These are phyloP conservation scores for Oopsacas minuta DNA, from an alignment of 37 sponge, comb jelly and placozoan species.

Conservation along the genomic window DNA sequence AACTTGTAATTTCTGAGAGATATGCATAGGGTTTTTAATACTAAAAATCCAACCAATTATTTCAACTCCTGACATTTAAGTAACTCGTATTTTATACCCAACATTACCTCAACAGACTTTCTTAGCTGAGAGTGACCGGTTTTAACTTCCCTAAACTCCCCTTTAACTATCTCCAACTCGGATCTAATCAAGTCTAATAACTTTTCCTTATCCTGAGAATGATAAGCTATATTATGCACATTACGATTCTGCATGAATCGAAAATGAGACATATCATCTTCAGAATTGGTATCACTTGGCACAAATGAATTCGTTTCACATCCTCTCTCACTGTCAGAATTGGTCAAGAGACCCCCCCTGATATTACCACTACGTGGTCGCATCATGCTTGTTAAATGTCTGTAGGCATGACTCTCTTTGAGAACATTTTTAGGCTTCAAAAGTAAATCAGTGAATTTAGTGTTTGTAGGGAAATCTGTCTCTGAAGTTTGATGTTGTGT, in stretches of 20 bases:
- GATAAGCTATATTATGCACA: background rate
- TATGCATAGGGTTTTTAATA: background rate
- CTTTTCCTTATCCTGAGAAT: background rate
- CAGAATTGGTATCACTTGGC: background rate
- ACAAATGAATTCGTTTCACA: background rate
- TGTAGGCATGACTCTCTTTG: background rate
- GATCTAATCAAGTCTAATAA: background rate
- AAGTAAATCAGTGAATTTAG: background rate
- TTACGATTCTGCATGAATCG: slow-evolving; percentile 1
- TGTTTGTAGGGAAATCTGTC: background rate
- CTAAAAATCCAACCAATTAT: background rate
- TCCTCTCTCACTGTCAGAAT: background rate
- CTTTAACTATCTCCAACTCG: background rate
- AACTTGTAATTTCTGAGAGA: too few relatives aligned
- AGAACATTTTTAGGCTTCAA: background rate
- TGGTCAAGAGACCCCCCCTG: background rate
- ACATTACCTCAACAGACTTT: background rate
- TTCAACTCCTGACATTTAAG: too few relatives aligned
- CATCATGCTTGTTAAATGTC: background rate
- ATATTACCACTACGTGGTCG: background rate
- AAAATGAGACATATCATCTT: background rate
- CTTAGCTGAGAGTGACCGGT: background rate
- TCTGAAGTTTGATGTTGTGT: background rate
- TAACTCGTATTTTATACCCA: background rate
- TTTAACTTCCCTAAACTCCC: background rate